A percentile compares a stretch with the other conserved stretches of the same genome.
Conservation (phyloP, 1,140 invertebrate species). For the Homalodisca vitripennis region DNA sequence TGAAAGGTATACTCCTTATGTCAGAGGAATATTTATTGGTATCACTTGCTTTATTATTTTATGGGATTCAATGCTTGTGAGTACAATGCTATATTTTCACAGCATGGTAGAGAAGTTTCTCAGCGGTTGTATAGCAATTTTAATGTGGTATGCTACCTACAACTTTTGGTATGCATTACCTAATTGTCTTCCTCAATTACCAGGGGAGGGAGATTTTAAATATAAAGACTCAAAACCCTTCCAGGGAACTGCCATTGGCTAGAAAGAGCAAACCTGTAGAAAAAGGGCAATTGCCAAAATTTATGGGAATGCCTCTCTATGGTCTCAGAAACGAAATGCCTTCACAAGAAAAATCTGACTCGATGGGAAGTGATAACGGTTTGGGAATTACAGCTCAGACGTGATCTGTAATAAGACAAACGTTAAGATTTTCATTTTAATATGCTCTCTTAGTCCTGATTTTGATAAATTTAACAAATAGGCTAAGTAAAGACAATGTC, state of each 20-base stretch:
- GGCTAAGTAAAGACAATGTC: too few relatives aligned
- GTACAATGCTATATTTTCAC: conserved; percentile 93
- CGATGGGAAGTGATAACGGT: conserved; percentile 13
- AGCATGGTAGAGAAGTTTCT: conserved; percentile 93
- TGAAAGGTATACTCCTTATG: conserved; percentile 74
- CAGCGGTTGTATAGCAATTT: conserved; percentile 79
- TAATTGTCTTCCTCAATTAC: conserved; percentile 61
- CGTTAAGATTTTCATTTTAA: too few relatives aligned
- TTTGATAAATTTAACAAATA: too few relatives aligned
- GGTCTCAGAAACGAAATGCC: conserved; percentile 31
- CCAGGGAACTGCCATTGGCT: conserved; percentile 31
- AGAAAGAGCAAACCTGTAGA: conserved; percentile 42
- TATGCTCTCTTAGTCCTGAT: too few relatives aligned
- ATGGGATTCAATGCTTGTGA: conserved; percentile 92
- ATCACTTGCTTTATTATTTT: conserved; percentile 79
- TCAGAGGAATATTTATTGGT: conserved; percentile 73
- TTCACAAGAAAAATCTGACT: conserved; percentile 25
- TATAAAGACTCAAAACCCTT: conserved; percentile 62
- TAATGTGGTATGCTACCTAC: conserved; percentile 92
- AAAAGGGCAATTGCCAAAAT: conserved; percentile 54
- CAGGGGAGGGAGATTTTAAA: conserved; percentile 77
- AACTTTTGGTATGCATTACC: conserved; percentile 71
- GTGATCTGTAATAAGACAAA: too few relatives aligned
- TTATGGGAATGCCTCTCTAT: conserved; percentile 79
- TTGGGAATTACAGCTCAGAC: conserved; percentile 1